Conservation (phyloP, 2,113 vertebrate genomes). For the Camelus bactrianus region DNA sequence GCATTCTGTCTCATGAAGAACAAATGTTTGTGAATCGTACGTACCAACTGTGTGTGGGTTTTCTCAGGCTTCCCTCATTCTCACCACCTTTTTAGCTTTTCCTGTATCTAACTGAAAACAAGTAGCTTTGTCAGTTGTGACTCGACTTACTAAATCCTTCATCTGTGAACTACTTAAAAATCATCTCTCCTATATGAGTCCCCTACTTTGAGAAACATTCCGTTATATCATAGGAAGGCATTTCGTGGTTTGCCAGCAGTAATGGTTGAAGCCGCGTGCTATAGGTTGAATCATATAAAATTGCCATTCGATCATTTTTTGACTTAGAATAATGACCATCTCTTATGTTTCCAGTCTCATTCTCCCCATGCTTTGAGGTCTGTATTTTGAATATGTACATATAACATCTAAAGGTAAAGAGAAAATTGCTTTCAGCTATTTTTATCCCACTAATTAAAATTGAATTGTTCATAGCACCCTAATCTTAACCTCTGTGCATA, state of each 20-base stretch:
- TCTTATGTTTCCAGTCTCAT: not conserved
- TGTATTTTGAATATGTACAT: conserved; percentile 9
- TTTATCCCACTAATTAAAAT: conserved; percentile 35
- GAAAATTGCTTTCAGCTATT: conserved; percentile 33
- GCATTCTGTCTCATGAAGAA: conserved; percentile 95
- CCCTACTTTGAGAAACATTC: not conserved
- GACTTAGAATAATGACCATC: not conserved
- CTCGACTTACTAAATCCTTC: not conserved
- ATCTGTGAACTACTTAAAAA: not conserved
- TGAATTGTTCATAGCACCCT: not conserved
- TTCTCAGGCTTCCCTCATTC: not conserved
- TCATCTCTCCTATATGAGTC: not conserved
- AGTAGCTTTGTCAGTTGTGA: not conserved
- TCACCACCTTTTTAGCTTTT: not conserved
- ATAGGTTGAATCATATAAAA: not conserved
- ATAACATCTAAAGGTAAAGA: not conserved
- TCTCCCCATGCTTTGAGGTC: not conserved
- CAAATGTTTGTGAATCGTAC: conserved; percentile 97
- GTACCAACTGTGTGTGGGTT: conserved; percentile 73
- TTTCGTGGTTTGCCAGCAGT: not conserved
- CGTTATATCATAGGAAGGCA: not conserved
- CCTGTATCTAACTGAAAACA: not conserved
- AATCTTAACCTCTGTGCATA: not conserved
- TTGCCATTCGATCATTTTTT: not conserved
- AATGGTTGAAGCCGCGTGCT: too few relatives aligned